These are phyloP conservation scores for Lycaon pictus DNA, from an alignment of 2,113 vertebrate genomes.

Conservation along the genomic window DNA sequence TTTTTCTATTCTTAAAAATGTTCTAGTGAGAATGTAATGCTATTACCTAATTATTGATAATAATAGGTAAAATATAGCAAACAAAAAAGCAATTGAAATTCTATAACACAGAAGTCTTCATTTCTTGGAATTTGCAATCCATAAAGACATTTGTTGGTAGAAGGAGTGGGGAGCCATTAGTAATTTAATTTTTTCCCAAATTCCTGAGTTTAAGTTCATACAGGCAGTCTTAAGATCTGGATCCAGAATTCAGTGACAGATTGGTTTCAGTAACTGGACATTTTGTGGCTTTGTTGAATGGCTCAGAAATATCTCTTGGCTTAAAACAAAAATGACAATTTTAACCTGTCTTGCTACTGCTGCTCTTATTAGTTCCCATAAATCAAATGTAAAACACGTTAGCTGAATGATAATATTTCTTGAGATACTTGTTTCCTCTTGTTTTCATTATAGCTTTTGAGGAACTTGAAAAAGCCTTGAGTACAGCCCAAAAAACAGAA, in stretches of 20 bases:
- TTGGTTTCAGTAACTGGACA: not conserved
- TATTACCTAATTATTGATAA: not conserved
- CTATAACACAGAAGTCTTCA: not conserved
- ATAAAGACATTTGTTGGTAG: not conserved
- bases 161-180: not conserved
- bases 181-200: not conserved
- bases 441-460: slow-evolving; percentile 92
- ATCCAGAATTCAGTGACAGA: not conserved
- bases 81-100: not conserved
- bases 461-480: slow-evolving; percentile 95
- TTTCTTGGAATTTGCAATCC: slow-evolving; percentile 25
- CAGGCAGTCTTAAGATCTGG: not conserved
- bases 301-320: slow-evolving; percentile 15
- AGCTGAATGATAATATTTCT: slow-evolving; percentile 51
- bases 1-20: slow-evolving; percentile 60
- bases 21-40: not conserved
- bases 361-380: slow-evolving; percentile 46
- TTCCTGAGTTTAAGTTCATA: not conserved
- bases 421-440: slow-evolving; percentile 64
- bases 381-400: not conserved
- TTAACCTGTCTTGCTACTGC: slow-evolving; percentile 64
- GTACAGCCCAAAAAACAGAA: slow-evolving; percentile 92
- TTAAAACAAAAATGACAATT: slow-evolving; percentile 37
- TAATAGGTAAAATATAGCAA: not conserved
- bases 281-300: slow-evolving; percentile 14